Evolutionary conservation across 2,797 vertebrate species (phyloP), one percentile per base, ranked within the genome.

Genomic region (Bradypodion ventrale): DNA sequence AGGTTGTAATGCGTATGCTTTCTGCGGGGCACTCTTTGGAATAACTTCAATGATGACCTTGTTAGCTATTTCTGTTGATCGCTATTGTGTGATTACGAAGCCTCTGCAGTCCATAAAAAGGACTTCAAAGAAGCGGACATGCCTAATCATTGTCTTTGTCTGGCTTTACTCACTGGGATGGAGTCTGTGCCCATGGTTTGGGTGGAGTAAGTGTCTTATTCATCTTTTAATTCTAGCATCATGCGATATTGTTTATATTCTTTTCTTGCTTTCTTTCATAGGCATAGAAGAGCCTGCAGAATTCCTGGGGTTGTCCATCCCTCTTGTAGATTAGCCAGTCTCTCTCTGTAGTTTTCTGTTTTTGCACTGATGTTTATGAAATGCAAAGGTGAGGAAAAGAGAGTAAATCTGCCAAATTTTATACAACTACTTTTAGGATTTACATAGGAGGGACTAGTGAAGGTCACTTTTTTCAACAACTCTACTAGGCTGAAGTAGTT

Each of bases 21-120:
- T 96, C 90, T 96, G 95, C 0, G 94, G 94, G 29, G 95, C 94
- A 0, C 90, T 96, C 63, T 95, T 96, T 4, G 94, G 95, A 66
- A 96, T 96, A 87, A 95, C 94, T 19, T 95, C 95, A 0, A 95
- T 96, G 95, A 95, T 96, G 93, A 95, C 94, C 40, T 90, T 96
- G 52, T 8, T 95, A 68, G 94, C 95, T 6, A 95, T 95, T 87
- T 93, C 95, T 76, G 21, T 95, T 32, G 94, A 95, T 88, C 94
- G 94, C 74, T 95, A 95, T 84, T 75, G 94, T 60, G 95, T 94
- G 89, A 96, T 96, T 83, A 94, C 95, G 0, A 94, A 92, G 80
- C 94, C 95, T 56, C 89, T 95, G 82, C 87, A 89, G 25, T 95
- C 95, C 69, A 92, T 96, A 62, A 93, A 90, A 77, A 93, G 93